Conservation (phyloP, 2,888 invertebrate species). For the Exocentrus adspersus region DNA sequence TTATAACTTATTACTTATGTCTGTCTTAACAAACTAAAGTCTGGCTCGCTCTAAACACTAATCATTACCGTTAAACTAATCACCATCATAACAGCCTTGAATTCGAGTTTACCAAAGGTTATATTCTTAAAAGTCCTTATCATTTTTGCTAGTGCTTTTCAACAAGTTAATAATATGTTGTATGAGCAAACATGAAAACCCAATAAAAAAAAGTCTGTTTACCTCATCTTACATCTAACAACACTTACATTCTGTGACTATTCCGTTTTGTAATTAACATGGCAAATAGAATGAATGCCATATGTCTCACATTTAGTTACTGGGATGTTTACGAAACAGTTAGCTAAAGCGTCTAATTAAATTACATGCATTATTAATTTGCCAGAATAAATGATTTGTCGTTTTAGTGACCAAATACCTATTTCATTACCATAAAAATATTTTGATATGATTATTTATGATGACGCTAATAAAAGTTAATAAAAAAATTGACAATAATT, state of each 20-base stretch:
- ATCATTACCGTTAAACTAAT: slow-evolving; percentile 24
- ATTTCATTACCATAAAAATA: no score
- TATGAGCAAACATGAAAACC: slow-evolving; percentile 12
- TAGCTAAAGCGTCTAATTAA: no score
- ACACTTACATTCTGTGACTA: background rate
- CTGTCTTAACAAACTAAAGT: slow-evolving; percentile 21
- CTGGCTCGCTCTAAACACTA: slow-evolving; percentile 18
- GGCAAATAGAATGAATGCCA: no score
- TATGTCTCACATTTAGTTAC: no score
- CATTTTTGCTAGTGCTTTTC: slow-evolving; percentile 17
- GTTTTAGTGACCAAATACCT: no score
- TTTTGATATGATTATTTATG: no score
- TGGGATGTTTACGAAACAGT: no score
- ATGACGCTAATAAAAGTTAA: no score
- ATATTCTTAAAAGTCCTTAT: slow-evolving; percentile 18
- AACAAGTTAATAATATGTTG: slow-evolving; percentile 20
- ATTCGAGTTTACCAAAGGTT: slow-evolving; percentile 27
- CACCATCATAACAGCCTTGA: slow-evolving; percentile 14
- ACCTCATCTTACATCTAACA: background rate
- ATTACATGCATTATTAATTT: background rate
- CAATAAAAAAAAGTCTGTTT: slow-evolving; percentile 10
- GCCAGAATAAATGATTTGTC: no score
- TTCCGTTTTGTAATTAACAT: no score
- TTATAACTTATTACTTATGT: slow-evolving; percentile 18
- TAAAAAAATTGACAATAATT: no score